Evolutionary conservation across 2,797 vertebrate genomes (phyloP), one percentile per base, ranked within the genome.

Genomic region (Zenarchopterus dispar): DNA sequence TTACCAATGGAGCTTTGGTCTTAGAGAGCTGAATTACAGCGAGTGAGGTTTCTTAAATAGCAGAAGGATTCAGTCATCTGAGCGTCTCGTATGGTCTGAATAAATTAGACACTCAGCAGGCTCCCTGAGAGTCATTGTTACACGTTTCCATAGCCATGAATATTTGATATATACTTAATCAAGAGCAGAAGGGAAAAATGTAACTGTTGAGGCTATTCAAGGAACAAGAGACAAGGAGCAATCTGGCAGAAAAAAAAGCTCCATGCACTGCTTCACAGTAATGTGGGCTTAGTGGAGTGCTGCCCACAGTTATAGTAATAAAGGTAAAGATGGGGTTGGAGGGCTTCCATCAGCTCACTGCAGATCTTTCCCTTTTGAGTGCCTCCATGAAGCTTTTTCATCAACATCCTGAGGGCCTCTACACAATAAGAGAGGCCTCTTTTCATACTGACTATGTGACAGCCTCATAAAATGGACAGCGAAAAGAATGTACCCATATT

Each of bases 291-390:
- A 63, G 67, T 62, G 26, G 45, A 69, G 66, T 42, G 55, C 42
- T 59, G 52, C 52, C 48, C 33, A 39, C 59, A 70, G 66, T 83
- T 65, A 53, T 56, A 71, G 48, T 65, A 52, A 79, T 62, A 77
- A 76, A 85, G 67, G 68, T 77, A 57, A 68, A 75, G 52, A 77
- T 59, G 31, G 61, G 55, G 68, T 82, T 49, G 39, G 62, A 75
- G 56, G 68, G 53, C 54, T 82, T 82, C 81, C 65, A 73, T 71
- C 73, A 73, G 63, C 75, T 77, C 58, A 76, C 19, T 89, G 61
- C 71, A 88, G 87, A 93, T 82, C 81, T 78, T 77, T 49, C n/a
- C 81, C 90, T 90, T 92, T 93, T 89, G 77, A 89, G 74, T 67
- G 57, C 62, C 73, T 68, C 71, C 54, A 53, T 60, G 73, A 77